phyloP scores from a whole-genome alignment of 2,797 vertebrate genomes.

The Coilia nasus region DNA sequence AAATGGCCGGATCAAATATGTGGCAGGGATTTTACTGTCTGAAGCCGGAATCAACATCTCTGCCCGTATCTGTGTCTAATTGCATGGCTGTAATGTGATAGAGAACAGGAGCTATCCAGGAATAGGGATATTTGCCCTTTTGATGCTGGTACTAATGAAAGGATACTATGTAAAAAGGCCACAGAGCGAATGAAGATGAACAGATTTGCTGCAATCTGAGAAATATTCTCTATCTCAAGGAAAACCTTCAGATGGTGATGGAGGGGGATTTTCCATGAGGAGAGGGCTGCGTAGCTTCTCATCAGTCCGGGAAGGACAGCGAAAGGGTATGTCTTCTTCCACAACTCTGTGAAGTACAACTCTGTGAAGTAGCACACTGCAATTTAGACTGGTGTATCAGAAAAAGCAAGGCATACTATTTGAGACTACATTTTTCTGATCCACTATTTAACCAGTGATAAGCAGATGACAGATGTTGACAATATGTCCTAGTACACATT shows the following conservation, averaged over 20 bases:
- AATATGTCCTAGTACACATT: background rate
- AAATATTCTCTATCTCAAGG: background rate
- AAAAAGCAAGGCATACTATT: too few species aligned
- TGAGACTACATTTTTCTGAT: background rate
- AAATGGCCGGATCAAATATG: too few species aligned
- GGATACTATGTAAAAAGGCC: background rate
- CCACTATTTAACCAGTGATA: background rate
- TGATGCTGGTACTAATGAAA: background rate
- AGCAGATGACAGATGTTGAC: background rate
- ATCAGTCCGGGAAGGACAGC: constrained; percentile 50
- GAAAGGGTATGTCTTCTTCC: constrained; percentile 51
- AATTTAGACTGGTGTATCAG: too few species aligned
- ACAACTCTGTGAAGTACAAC: background rate
- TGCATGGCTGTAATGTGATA: background rate
- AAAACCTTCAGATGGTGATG: constrained; percentile 41
- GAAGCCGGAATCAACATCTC: too few species aligned
- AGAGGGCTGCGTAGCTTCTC: constrained; percentile 62
- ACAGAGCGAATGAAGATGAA: background rate
- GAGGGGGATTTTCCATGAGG: constrained; percentile 9
- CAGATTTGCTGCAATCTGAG: background rate
- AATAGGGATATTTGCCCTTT: background rate
- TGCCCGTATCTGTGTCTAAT: background rate
- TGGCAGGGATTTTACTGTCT: too few species aligned
- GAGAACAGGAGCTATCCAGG: background rate
- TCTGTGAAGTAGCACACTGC: background rate